These are phyloP conservation scores for Petaurus breviceps DNA, from an alignment of 2,113 vertebrate genomes.

Conservation along the genomic window DNA sequence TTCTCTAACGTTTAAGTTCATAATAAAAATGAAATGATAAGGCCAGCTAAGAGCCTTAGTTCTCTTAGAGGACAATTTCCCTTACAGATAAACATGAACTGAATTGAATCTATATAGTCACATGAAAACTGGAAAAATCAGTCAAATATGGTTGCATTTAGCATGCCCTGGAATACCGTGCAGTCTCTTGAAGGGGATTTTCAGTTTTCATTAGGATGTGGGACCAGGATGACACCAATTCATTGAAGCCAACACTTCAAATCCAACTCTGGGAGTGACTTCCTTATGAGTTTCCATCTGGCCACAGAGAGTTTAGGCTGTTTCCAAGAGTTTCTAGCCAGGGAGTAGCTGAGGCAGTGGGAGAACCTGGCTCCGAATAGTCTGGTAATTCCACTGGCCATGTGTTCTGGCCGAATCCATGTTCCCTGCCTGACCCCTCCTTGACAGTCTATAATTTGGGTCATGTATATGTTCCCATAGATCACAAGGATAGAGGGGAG, in stretches of 20 bases:
- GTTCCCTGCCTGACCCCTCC: conserved; percentile 67
- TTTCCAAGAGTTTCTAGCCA: neutral
- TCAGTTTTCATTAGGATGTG: neutral
- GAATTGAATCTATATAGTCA: neutral
- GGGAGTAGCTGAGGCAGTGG: neutral
- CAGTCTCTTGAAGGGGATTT: neutral
- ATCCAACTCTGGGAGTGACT: neutral
- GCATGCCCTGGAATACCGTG: neutral
- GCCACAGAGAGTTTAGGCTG: neutral
- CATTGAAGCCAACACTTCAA: neutral
- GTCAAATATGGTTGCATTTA: neutral
- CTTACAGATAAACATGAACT: neutral
- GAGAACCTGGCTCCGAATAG: conserved; percentile 17
- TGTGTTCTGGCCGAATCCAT: neutral
- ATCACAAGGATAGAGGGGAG: conserved; percentile 79
- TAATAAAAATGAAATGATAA: neutral
- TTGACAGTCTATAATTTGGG: conserved; percentile 81
- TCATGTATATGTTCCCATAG: conserved; percentile 78
- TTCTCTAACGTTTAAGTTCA: neutral
- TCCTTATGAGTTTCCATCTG: neutral
- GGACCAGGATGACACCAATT: neutral
- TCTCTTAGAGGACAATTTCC: neutral
- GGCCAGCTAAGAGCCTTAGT: neutral
- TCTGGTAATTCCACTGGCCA: conserved; percentile 33
- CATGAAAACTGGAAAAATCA: neutral